These are phyloP conservation scores for Strix uralensis DNA, from an alignment of 2,113 vertebrate species.

Conservation along the genomic window DNA sequence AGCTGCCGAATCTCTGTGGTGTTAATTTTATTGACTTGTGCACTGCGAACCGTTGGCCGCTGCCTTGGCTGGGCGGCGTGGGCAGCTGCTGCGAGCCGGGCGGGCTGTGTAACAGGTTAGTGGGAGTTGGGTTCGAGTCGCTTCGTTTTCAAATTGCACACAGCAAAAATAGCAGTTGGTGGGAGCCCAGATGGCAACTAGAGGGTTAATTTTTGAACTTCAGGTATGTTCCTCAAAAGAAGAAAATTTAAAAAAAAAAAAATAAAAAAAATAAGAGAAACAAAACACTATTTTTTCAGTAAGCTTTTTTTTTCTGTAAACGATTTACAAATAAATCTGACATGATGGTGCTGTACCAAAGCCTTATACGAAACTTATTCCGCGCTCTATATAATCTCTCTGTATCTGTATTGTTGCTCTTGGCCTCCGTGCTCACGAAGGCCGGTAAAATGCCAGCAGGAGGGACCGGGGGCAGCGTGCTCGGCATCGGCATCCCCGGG, in stretches of 20 bases:
- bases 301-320: slow-evolving; percentile 75
- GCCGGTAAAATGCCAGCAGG: slow-evolving; percentile 70
- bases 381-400: slow-evolving; percentile 67
- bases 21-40: slow-evolving; percentile 26
- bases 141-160: neutral
- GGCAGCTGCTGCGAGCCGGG: neutral
- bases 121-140: neutral
- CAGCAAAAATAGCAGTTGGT: slow-evolving; percentile 51
- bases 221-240: slow-evolving; percentile 76
- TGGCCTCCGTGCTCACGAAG: slow-evolving; percentile 52
- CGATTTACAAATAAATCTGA: slow-evolving; percentile 73
- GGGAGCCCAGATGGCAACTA: slow-evolving; percentile 69
- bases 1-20: slow-evolving; percentile 47
- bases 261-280: slow-evolving; percentile 34
- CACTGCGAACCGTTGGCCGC: neutral
- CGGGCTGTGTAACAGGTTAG: neutral
- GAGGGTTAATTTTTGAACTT: slow-evolving; percentile 79
- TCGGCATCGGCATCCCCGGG: neutral
- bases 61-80: neutral
- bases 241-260: neutral
- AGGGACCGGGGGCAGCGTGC: slow-evolving; percentile 18
- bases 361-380: slow-evolving; percentile 78
- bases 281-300: slow-evolving; percentile 78
- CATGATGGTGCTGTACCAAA: slow-evolving; percentile 84
- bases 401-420: slow-evolving; percentile 68